Evolutionary conservation across 2,888 invertebrate species (phyloP).

Genomic region (Ferrisia virgata): DNA sequence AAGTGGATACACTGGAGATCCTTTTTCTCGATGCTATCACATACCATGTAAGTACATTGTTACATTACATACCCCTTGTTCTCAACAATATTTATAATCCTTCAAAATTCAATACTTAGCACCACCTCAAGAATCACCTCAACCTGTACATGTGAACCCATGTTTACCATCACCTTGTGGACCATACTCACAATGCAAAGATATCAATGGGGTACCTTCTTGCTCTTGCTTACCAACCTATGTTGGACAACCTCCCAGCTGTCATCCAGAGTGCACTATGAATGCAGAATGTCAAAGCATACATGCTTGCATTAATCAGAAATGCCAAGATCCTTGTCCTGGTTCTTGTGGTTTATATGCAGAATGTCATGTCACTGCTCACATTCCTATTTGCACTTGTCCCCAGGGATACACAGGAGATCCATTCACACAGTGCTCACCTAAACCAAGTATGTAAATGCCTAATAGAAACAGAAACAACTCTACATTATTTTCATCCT

Average conservation of each 20-base stretch:
- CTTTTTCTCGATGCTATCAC: constrained; percentile 62
- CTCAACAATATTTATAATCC: too few relatives aligned
- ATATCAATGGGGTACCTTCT: constrained; percentile 50
- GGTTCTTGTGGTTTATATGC: constrained; percentile 55
- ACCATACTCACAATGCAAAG: constrained; percentile 53
- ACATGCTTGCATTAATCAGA: constrained; percentile 54
- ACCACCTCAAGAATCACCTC: constrained; percentile 48
- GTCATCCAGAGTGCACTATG: constrained; percentile 74
- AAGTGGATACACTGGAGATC: constrained; percentile 63
- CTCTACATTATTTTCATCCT: too few relatives aligned
- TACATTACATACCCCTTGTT: not conserved
- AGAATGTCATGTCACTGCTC: constrained; percentile 55
- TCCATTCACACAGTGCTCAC: constrained; percentile 52
- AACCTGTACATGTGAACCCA: constrained; percentile 51
- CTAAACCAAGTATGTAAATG: constrained; percentile 51
- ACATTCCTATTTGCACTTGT: constrained; percentile 56
- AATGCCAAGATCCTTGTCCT: constrained; percentile 55
- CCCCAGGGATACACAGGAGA: constrained; percentile 52
- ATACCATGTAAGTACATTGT: constrained; percentile 50
- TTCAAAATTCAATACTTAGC: constrained; percentile 10
- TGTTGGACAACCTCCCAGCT: constrained; percentile 57
- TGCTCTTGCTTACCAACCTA: constrained; percentile 55
- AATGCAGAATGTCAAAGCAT: constrained; percentile 56
- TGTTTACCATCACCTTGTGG: constrained; percentile 54
- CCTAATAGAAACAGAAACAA: not conserved